Conservation (phyloP, 2,888 invertebrate genomes). For the Nebria brevicollis region DNA sequence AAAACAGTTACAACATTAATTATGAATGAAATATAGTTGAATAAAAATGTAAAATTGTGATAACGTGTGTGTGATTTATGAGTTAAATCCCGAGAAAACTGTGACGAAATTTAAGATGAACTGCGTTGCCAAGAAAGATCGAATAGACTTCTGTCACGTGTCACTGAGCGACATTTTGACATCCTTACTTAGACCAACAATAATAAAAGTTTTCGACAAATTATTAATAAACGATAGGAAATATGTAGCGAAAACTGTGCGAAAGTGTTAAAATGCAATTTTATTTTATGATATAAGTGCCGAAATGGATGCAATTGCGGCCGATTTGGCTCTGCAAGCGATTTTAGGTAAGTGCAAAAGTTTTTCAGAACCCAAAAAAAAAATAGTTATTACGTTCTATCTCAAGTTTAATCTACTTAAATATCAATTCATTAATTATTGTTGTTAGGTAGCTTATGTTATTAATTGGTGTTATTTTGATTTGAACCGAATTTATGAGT, state of each 20-base stretch:
- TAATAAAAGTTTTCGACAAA: slow-evolving; percentile 46
- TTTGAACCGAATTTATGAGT: not conserved
- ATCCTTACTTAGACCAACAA: slow-evolving; percentile 48
- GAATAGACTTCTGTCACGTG: slow-evolving; percentile 47
- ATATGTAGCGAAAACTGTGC: slow-evolving; percentile 33
- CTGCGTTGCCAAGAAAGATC: not conserved
- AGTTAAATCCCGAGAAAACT: not conserved
- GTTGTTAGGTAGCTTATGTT: not conserved
- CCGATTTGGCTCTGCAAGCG: slow-evolving; percentile 59
- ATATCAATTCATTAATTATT: not conserved
- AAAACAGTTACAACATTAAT: not conserved
- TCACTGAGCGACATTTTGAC: slow-evolving; percentile 49
- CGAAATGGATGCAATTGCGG: slow-evolving; percentile 58
- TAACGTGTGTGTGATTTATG: not conserved
- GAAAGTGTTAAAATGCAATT: slow-evolving; percentile 33
- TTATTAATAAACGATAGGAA: slow-evolving; percentile 30
- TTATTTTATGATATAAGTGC: slow-evolving; percentile 26
- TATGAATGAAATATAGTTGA: not conserved
- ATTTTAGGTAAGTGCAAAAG: slow-evolving; percentile 57
- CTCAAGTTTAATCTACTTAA: not conserved
- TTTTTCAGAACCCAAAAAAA: slow-evolving; percentile 12
- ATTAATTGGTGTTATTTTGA: not conserved
- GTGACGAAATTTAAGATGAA: not conserved
- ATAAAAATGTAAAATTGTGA: not conserved
- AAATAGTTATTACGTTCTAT: not conserved